These are phyloP conservation scores for Phocides pigmalion DNA, from an alignment of 1,140 invertebrate species.

Conservation along the genomic window DNA sequence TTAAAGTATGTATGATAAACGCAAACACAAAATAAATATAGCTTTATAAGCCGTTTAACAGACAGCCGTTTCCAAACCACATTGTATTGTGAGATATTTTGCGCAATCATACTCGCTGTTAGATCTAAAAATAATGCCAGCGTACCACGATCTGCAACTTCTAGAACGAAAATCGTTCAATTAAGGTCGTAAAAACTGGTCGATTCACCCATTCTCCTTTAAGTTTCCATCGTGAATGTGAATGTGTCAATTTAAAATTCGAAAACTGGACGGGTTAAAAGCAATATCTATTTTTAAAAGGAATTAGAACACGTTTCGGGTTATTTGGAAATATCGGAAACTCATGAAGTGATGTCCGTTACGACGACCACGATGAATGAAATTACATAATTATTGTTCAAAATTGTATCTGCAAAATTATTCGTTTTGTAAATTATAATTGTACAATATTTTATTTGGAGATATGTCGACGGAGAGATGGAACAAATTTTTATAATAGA, in stretches of 20 bases:
- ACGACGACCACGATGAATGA: too few species aligned
- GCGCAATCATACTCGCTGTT: neutral
- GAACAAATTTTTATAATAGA: too few species aligned
- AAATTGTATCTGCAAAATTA: too few species aligned
- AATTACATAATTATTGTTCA: neutral
- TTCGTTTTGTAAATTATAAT: too few species aligned
- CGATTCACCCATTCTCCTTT: neutral
- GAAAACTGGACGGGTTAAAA: neutral
- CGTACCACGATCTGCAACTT: neutral
- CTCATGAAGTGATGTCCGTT: neutral
- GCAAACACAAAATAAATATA: neutral
- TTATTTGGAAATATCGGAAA: neutral
- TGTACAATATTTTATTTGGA: too few species aligned
- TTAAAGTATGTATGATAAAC: too few species aligned
- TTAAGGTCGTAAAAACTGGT: neutral
- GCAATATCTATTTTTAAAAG: neutral
- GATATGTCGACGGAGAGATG: too few species aligned
- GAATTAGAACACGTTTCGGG: slow-evolving; percentile 1
- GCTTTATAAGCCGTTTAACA: neutral
- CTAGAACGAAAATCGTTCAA: neutral
- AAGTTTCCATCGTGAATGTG: neutral
- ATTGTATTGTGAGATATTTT: neutral
- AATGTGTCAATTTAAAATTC: neutral
- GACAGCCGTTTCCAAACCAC: neutral
- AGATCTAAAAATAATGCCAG: neutral